These are phyloP conservation scores for Callimico goeldii DNA, from an alignment of 2,797 vertebrate species.

Conservation along the genomic window DNA sequence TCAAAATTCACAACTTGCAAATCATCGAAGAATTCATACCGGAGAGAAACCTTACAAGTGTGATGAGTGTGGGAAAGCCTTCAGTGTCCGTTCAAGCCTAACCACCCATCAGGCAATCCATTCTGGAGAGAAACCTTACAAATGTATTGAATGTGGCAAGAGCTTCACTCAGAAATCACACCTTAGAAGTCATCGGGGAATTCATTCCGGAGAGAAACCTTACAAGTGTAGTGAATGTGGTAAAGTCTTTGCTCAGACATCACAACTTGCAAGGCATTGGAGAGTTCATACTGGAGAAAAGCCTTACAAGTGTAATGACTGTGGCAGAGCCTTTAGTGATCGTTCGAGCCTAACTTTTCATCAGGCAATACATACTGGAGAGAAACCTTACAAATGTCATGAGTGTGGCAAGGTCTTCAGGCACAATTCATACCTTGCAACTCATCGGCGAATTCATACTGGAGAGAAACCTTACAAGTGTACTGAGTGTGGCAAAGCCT, in stretches of 20 bases:
- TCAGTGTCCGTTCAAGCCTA: neutral
- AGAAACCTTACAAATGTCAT: conserved; percentile 36
- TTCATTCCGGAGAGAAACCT: conserved; percentile 48
- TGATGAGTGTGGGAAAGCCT: neutral
- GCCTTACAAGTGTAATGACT: conserved; percentile 20
- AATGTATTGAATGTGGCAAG: conserved; percentile 30
- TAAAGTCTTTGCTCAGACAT: conserved; percentile 29
- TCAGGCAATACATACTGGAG: conserved; percentile 45
- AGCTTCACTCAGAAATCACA: neutral
- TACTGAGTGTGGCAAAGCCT: too few relatives aligned
- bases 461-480: conserved; percentile 22
- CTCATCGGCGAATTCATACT: conserved; percentile 1
- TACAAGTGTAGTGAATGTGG: conserved; percentile 45
- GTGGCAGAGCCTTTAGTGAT: conserved; percentile 22
- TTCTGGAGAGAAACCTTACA: conserved; percentile 22
- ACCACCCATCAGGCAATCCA: neutral
- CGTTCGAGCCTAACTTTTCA: neutral
- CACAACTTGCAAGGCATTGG: neutral
- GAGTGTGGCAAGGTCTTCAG: conserved; percentile 38
- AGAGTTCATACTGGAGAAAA: conserved; percentile 55
- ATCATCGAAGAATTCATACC: neutral
- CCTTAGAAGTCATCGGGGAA: conserved; percentile 42
- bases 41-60: conserved; percentile 31
- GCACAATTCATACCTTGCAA: neutral
- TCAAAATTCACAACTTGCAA: neutral